Percentiles rank a stretch among this genome's conserved stretches.
Conservation (phyloP, 2,113 vertebrate genomes). For the Mesoclemmys tuberculata region DNA sequence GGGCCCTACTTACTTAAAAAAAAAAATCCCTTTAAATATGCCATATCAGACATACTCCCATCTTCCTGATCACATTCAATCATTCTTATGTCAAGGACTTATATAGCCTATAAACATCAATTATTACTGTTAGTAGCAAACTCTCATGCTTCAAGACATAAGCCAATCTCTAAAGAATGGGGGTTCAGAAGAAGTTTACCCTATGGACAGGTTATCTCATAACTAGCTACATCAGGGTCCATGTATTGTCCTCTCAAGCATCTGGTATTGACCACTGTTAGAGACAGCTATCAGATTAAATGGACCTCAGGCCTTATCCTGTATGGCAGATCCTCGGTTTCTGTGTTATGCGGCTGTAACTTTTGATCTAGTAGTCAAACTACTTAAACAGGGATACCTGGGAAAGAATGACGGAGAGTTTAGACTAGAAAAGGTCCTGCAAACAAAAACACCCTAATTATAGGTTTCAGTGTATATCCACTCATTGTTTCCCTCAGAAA, state of each 20-base stretch:
- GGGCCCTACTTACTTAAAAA: neutral
- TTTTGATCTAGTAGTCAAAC: neutral
- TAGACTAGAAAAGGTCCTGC: neutral
- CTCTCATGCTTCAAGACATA: neutral
- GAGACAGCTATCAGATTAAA: neutral
- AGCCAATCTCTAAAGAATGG: constrained; percentile 4
- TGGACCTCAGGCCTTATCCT: neutral
- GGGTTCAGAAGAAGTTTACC: neutral
- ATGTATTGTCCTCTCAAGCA: neutral
- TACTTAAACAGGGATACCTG: neutral
- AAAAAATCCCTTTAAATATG: neutral
- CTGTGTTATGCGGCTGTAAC: neutral
- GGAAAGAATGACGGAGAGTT: neutral
- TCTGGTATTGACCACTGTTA: neutral
- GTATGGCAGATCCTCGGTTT: neutral
- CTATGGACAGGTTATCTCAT: neutral
- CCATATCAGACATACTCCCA: neutral
- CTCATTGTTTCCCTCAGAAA: neutral
- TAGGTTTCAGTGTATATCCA: neutral
- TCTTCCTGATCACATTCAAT: neutral
- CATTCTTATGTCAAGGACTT: neutral
- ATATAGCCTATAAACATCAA: neutral
- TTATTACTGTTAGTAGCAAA: constrained; percentile 17
- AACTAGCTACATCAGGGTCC: neutral
- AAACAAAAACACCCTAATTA: neutral